Base-by-base conservation (phyloP, 1,140 invertebrate genomes). In the Diorhabda carinulata region DNA sequence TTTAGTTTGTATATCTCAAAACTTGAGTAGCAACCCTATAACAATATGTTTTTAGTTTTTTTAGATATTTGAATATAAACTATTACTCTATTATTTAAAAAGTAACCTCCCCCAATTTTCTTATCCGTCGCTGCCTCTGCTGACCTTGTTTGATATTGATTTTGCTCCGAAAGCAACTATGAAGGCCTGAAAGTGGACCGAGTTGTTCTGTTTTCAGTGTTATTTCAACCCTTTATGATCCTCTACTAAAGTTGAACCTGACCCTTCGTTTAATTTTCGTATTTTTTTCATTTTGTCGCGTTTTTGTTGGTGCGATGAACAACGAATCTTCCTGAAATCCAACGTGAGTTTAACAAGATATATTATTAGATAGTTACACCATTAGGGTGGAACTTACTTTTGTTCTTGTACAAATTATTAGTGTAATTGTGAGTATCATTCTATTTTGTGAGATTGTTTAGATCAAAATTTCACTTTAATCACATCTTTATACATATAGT, bases 121-220 rank as follows among this genome's bases (percentile, higher is more conserved):
- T 25, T 25, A 25, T 25, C 25, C 25, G 25, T 63, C 43, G 45
- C 5, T 63, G 61, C 47, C 58, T 10, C 65, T 40, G n/a, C 57
- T 58, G 65, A 67, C 65, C 65, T 67, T 67, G 65, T 67, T 67
- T 7, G 52, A 59, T 67, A 67, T 67, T 67, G 65, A 67, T 67
- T 67, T 67, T 67, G 58, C 65, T 57, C 43, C 52, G 44, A 67
- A 67, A 56, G 41, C 65, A 60, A 67, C 59, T 67, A 67, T 67
- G 65, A 67, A 67, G 65, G 65, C 57, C 65, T 67, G 65, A 67
- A 67, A 67, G 45, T 56, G 63, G 57, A 59, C 44, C 57, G 65
- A 58, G 56, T 57, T 44, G 43, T 67, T 60, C 65, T 67, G 43
- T 67, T 67, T 67, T 67, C 65, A 67, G 65, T 67, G 65, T 67